phyloP scores from a whole-genome alignment of 2,797 vertebrate genomes.

The Garrulus glandarius region DNA sequence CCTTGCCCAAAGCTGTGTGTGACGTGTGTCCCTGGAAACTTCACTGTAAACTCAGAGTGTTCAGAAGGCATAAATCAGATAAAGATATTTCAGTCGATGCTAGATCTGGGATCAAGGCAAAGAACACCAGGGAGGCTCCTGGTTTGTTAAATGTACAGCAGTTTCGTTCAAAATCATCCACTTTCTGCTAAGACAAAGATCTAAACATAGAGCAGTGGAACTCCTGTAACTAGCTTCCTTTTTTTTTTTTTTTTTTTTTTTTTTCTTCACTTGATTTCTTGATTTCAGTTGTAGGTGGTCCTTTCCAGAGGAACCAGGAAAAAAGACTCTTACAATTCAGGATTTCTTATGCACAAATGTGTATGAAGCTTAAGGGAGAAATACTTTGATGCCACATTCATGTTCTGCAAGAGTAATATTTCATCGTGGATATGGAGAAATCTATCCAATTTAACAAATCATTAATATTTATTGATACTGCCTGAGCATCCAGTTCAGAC shows the following conservation, averaged over 20 bases:
- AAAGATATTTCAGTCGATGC: background rate
- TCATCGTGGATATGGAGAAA: background rate
- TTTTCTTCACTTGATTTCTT: background rate
- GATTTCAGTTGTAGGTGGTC: background rate
- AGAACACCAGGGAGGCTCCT: background rate
- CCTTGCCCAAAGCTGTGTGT: background rate
- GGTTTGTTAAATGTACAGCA: background rate
- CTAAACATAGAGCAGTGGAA: background rate
- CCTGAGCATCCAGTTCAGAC: background rate
- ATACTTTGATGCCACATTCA: background rate
- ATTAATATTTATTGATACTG: constrained; percentile 16
- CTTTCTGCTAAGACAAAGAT: background rate
- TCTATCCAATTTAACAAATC: constrained; percentile 3
- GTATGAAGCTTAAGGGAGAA: background rate
- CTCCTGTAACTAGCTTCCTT: background rate
- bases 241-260: background rate
- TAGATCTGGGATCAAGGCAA: background rate
- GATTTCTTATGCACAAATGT: background rate
- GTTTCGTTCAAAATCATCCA: background rate
- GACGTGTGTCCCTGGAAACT: background rate
- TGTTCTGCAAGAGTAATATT: background rate
- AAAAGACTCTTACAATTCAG: background rate
- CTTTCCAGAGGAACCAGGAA: background rate
- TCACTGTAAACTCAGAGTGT: background rate
- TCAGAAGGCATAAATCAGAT: background rate